Conservation (phyloP, 2,113 vertebrate species). For the Xenopus tropicalis region DNA sequence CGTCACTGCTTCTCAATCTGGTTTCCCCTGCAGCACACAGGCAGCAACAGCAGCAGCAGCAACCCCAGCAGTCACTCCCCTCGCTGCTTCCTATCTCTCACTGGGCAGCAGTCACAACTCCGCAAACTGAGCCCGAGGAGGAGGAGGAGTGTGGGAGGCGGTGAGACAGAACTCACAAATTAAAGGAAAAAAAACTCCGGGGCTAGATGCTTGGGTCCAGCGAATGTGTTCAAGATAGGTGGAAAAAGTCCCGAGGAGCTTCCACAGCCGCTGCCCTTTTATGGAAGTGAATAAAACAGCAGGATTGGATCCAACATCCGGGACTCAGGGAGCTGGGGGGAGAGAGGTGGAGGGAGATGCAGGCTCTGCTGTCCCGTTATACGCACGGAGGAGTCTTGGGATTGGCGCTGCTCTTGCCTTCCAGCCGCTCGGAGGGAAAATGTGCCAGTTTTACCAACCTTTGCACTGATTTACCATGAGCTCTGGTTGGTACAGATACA, state of each 20-base stretch:
- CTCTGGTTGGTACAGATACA: no score
- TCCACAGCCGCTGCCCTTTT: conserved; percentile 62
- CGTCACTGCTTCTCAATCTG: conserved; percentile 33
- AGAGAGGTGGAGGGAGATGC: background rate
- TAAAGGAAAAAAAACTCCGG: background rate
- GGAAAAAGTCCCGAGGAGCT: conserved; percentile 48
- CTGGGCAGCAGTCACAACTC: background rate
- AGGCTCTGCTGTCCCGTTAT: conserved; percentile 21
- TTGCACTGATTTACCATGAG: background rate
- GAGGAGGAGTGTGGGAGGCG: background rate
- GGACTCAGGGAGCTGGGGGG: conserved; percentile 45
- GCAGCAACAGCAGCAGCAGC: background rate
- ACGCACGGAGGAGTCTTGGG: background rate
- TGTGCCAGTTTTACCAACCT: background rate
- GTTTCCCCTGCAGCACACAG: conserved; percentile 2
- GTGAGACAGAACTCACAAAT: conserved; percentile 2
- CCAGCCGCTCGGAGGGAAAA: no score
- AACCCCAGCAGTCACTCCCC: conserved; percentile 18
- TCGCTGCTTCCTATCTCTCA: background rate
- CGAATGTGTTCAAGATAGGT: background rate
- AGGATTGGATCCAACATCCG: conserved; percentile 70
- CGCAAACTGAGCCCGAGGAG: conserved; percentile 6
- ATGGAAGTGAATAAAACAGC: conserved; percentile 63
- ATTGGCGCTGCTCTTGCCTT: background rate
- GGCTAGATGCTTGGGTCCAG: background rate